phyloP scores from a whole-genome alignment of 2,888 invertebrate genomes.

The Andricus curvator region DNA sequence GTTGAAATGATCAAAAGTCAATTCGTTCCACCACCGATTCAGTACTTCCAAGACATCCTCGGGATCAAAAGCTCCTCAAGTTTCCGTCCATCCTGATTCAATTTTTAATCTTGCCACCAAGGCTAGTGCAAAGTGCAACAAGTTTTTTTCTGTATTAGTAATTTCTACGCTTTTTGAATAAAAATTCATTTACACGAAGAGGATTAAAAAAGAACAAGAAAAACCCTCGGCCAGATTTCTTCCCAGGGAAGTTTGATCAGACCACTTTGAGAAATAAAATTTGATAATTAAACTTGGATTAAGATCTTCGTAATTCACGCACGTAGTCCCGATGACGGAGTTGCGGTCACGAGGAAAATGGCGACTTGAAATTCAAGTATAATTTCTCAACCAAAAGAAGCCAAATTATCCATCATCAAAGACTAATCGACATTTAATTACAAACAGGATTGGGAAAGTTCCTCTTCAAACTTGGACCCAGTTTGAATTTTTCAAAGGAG shows the following conservation, averaged over 20 bases:
- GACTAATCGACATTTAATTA: background rate
- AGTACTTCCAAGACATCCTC: constrained; percentile 36
- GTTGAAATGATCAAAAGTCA: constrained; percentile 39
- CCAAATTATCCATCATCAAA: background rate
- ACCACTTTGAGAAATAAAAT: background rate
- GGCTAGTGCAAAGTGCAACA: constrained; percentile 2
- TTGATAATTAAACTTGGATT: background rate
- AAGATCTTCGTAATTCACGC: constrained; percentile 1
- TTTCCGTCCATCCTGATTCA: background rate
- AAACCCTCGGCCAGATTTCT: background rate
- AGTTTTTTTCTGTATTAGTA: background rate
- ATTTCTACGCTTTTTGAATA: background rate
- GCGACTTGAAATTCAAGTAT: constrained; percentile 28
- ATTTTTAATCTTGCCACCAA: background rate
- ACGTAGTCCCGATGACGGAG: background rate
- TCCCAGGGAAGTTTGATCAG: background rate
- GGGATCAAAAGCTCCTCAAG: constrained; percentile 12
- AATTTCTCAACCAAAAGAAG: background rate
- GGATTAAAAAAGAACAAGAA: background rate
- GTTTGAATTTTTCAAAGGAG: background rate
- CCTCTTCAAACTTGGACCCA: background rate
- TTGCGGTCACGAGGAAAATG: constrained; percentile 29
- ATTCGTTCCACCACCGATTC: constrained; percentile 30
- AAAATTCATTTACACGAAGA: background rate
- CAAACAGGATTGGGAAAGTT: background rate